Evolutionary conservation across 2,797 vertebrate genomes (phyloP).

Genomic region (Cirrhinus mrigala): DNA sequence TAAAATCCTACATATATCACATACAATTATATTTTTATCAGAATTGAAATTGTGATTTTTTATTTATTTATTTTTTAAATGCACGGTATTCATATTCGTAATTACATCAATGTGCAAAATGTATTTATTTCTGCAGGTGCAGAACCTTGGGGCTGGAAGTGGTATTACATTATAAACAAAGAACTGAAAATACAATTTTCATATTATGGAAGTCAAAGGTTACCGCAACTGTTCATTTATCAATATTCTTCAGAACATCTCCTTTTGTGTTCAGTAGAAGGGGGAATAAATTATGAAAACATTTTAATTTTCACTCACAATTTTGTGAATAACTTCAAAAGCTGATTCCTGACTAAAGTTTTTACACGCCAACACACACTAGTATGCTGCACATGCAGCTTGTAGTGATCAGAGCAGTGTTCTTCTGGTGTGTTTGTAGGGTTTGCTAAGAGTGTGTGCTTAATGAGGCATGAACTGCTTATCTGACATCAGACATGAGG

Average conservation of each 20-base stretch:
- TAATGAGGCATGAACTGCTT: conserved; percentile 24
- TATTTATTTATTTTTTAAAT: too few relatives aligned
- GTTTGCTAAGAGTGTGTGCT: conserved; percentile 38
- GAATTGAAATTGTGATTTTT: too few relatives aligned
- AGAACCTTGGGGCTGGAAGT: too few relatives aligned
- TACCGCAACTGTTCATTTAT: not conserved
- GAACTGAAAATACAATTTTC: too few relatives aligned
- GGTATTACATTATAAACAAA: too few relatives aligned
- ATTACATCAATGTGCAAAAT: too few relatives aligned
- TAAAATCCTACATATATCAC: too few relatives aligned
- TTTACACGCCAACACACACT: conserved; percentile 4
- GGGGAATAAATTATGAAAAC: not conserved
- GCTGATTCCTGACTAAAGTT: not conserved
- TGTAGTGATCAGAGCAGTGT: conserved; percentile 20
- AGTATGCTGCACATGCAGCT: not conserved
- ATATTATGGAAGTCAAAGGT: not conserved
- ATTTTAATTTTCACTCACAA: too few relatives aligned
- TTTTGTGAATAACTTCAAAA: not conserved
- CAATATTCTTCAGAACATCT: not conserved
- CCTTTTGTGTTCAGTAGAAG: not conserved
- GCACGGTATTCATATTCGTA: too few relatives aligned
- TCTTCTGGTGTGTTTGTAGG: conserved; percentile 13
- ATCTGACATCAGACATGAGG: conserved; percentile 30
- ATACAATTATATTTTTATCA: too few relatives aligned
- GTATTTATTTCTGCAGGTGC: too few relatives aligned